A percentile compares a stretch with the other conserved stretches of the same genome.
Evolutionary conservation across 2,888 invertebrate genomes (phyloP).

Genomic region (Selenia dentaria): DNA sequence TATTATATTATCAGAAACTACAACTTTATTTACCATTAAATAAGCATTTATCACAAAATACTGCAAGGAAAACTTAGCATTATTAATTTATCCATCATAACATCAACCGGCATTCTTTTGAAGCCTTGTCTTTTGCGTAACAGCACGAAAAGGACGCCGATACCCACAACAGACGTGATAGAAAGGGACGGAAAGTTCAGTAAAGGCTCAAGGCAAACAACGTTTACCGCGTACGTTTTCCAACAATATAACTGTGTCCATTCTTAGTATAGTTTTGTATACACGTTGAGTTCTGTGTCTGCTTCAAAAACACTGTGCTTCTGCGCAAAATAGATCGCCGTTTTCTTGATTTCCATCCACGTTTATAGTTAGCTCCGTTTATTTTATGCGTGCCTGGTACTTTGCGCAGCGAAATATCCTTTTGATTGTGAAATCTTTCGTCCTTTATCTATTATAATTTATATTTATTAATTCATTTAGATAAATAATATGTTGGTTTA

Average conservation of each 20-base stretch:
- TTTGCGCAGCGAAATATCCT: conserved; percentile 48
- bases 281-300: conserved; percentile 18
- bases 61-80: conserved; percentile 10
- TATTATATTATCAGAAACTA: too few species aligned
- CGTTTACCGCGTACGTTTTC: conserved; percentile 75
- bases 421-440: conserved; percentile 40
- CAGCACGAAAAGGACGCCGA: conserved; percentile 50
- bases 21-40: too few species aligned
- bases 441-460: conserved; percentile 35
- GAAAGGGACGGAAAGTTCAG: conserved; percentile 49
- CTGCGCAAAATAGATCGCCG: conserved; percentile 32
- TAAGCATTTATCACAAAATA: too few species aligned
- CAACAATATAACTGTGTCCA: conserved; percentile 52
- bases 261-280: background rate
- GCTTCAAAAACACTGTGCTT: conserved; percentile 20
- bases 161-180: conserved; percentile 30
- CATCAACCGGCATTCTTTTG: conserved; percentile 63
- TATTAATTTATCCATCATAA: conserved; percentile 37
- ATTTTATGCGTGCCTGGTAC: conserved; percentile 64
- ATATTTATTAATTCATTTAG: too few species aligned
- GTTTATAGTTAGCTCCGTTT: conserved; percentile 61
- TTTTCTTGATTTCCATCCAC: conserved; percentile 68
- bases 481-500: too few species aligned
- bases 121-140: conserved; percentile 63
- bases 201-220: conserved; percentile 76